A percentile compares a stretch with the other conserved stretches of the same genome.
phyloP scores from a whole-genome alignment of 2,797 vertebrate genomes.

The Oreortyx pictus region DNA sequence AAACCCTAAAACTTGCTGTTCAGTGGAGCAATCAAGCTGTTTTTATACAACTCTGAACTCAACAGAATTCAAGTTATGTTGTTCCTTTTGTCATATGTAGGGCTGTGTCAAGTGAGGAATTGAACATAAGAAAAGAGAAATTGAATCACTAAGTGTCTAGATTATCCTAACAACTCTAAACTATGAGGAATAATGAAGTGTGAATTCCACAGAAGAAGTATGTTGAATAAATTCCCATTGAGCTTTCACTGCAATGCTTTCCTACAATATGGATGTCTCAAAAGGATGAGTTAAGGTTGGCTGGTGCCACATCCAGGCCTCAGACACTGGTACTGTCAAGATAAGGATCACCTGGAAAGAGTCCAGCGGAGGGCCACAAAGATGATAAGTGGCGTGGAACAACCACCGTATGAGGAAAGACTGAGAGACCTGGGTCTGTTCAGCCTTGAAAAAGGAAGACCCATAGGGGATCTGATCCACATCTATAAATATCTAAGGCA shows the following conservation, averaged over 20 bases:
- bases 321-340: too few relatives aligned
- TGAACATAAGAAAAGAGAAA: rapidly evolving
- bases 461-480: too few relatives aligned
- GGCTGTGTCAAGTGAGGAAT: not conserved
- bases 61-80: not conserved
- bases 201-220: not conserved
- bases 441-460: too few relatives aligned
- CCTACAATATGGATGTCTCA: not conserved
- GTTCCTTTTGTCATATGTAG: not conserved
- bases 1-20: not conserved
- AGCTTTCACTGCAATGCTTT: not conserved
- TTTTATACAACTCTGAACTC: not conserved
- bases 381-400: too few relatives aligned
- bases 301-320: not conserved
- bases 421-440: too few relatives aligned
- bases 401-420: too few relatives aligned
- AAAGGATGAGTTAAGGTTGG: not conserved
- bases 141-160: not conserved
- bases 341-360: too few relatives aligned
- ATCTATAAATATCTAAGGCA: too few relatives aligned
- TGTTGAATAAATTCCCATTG: not conserved
- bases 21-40: not conserved
- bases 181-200: not conserved
- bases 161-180: not conserved
- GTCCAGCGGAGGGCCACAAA: too few relatives aligned